Conservation (phyloP, 2,797 vertebrate species). For the Pangasius djambal region DNA sequence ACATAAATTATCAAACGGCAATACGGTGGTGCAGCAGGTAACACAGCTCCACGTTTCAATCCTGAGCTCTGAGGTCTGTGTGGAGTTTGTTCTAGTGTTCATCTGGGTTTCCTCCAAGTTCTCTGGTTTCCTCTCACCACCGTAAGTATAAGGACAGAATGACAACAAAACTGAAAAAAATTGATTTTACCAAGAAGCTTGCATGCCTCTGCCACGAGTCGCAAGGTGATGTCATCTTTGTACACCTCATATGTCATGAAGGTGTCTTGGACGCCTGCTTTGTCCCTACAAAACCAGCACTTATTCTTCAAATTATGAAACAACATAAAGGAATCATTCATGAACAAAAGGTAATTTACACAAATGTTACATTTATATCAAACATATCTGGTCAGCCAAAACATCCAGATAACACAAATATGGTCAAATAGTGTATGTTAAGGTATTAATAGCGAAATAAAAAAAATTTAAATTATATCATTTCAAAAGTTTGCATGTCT, state of each 20-base stretch:
- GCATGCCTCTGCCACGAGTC: slow-evolving; percentile 67
- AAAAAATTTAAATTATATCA: neutral
- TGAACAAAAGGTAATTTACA: neutral
- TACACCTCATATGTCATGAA: slow-evolving; percentile 83
- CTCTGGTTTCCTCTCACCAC: neutral
- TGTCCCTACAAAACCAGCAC: slow-evolving; percentile 48
- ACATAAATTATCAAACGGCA: neutral
- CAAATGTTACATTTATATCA: neutral
- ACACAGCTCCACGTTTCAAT: neutral
- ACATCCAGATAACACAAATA: neutral
- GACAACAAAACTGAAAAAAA: neutral
- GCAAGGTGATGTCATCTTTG: slow-evolving; percentile 79
- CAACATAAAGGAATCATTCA: neutral
- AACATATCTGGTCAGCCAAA: neutral
- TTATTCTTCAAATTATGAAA: neutral
- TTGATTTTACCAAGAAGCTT: slow-evolving; percentile 1
- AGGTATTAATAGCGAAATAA: neutral
- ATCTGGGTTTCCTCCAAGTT: neutral
- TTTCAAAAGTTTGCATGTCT: neutral
- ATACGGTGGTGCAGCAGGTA: neutral
- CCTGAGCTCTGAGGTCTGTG: neutral
- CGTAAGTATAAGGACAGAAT: neutral
- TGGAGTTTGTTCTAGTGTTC: neutral
- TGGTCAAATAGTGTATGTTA: neutral
- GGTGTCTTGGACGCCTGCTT: slow-evolving; percentile 75